Evolutionary conservation across 2,888 invertebrate genomes (phyloP).

Genomic region (Dryococelus australis): DNA sequence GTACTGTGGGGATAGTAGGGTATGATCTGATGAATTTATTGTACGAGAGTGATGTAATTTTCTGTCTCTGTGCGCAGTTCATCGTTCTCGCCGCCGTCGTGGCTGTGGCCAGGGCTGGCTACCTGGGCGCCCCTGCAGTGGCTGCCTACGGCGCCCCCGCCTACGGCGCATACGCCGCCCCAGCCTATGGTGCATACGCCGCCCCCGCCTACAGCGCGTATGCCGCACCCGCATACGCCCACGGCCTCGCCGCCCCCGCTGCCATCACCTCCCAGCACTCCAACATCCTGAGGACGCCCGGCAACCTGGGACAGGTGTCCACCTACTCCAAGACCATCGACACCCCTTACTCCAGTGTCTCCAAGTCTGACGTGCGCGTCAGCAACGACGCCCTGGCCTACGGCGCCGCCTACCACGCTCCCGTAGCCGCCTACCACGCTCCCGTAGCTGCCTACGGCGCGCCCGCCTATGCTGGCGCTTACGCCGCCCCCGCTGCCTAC

Average conservation of each 20-base stretch:
- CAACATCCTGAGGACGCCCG: conserved; percentile 63
- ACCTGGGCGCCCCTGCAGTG: conserved; percentile 51
- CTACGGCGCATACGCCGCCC: conserved; percentile 28
- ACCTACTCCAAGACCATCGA: conserved; percentile 74
- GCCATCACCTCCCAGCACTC: conserved; percentile 46
- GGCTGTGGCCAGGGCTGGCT: conserved; percentile 1
- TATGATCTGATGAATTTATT: no score
- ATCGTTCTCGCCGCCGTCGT: conserved; percentile 12
- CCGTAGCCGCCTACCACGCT: conserved; percentile 46
- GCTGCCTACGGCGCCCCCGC: conserved; percentile 59
- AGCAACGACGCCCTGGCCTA: conserved; percentile 46
- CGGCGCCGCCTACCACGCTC: conserved; percentile 42
- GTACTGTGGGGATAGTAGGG: no score
- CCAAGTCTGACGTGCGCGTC: conserved; percentile 73
- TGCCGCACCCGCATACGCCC: neutral
- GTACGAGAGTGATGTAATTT: no score
- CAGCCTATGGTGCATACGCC: conserved; percentile 1
- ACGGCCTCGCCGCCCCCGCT: conserved; percentile 47
- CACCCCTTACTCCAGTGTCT: conserved; percentile 76
- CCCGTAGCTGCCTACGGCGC: conserved; percentile 25
- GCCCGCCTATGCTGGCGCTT: conserved; percentile 50
- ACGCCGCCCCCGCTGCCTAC: conserved; percentile 48
- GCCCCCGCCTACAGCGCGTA: conserved; percentile 50
- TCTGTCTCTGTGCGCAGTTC: neutral
- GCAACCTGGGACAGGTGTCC: conserved; percentile 71